Base-by-base conservation (phyloP, 2,113 vertebrate genomes). In the Myotis lucifugus region DNA sequence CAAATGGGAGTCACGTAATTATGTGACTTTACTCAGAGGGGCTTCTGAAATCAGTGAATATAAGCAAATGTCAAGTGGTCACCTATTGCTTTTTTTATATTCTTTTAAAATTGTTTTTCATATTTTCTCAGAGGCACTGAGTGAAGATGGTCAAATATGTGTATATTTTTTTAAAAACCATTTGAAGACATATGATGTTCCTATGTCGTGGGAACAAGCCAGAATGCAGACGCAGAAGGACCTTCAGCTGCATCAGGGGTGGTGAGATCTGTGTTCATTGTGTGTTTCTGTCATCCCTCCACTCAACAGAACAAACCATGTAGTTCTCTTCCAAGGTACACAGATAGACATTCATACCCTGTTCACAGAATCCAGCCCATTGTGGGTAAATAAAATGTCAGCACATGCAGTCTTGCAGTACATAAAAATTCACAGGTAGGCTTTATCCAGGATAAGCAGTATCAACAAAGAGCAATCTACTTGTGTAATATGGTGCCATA, bases 141-240 rank as follows among this genome's bases (percentile, higher is more conserved):
- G 98, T n/a, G 98, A 98, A 93, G 98, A 99, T 29, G 99, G 99
- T 17, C 98, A 99, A 95, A 98, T 99, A 93, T 98, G 98, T 40
- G 99, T 99, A 6, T 99, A 99, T 97, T 99, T 98, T 97, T 98
- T 98, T 54, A 98, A 98, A 85, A 98, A 99, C 6, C 97, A 98
- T 0, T 88, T 99, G 64, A 98, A 98, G 84, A 98, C 97, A 66
- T 99, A 99, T 29, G 72, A 90, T 3, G 97, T 98, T 1, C 99
- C 99, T 5, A 95, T 98, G 14, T 98, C 97, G 0, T 99, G 99
- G 99, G 98, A 98, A 8, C 97, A 98, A 72, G 99, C 99, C 40
- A 96, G 98, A 50, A 96, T 97, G 72, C 97, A 90, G 92, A 99
- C 99, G 0, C 99, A 99, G 95, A 97, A 98, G 87, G 98, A 99